A percentile compares a stretch with the other conserved stretches of the same genome.
These are phyloP conservation scores for Marmota monax DNA, from an alignment of 2,113 vertebrate species.

Conservation along the genomic window DNA sequence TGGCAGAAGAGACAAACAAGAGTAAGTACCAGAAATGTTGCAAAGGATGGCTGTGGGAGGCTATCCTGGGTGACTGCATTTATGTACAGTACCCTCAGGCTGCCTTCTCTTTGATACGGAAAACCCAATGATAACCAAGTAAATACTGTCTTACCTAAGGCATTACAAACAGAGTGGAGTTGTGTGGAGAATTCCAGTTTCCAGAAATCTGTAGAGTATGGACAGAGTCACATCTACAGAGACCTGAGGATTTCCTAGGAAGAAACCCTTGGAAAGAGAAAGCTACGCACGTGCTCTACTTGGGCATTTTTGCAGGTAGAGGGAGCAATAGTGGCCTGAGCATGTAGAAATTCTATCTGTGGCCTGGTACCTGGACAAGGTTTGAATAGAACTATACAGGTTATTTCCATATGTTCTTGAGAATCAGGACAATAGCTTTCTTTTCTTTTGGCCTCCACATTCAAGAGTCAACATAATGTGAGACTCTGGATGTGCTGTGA, in stretches of 20 bases:
- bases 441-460: background rate
- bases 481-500: background rate
- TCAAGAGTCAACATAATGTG: background rate
- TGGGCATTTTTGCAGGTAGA: background rate
- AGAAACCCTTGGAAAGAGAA: background rate
- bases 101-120: conserved; percentile 13
- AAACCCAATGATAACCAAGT: background rate
- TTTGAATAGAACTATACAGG: background rate
- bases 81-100: background rate
- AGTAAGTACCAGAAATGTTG: background rate
- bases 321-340: background rate
- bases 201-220: background rate
- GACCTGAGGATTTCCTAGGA: background rate
- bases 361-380: background rate
- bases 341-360: background rate
- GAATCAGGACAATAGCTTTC: background rate
- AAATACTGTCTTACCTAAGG: background rate
- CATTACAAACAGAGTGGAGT: background rate
- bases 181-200: background rate
- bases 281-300: background rate
- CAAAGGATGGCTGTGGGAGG: background rate
- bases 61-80: background rate
- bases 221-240: background rate
- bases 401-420: background rate
- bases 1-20: background rate